A percentile compares a stretch with the other conserved stretches of the same genome.
Evolutionary conservation across 2,888 invertebrate species (phyloP).

Genomic region (Pachymerium ferrugineum): DNA sequence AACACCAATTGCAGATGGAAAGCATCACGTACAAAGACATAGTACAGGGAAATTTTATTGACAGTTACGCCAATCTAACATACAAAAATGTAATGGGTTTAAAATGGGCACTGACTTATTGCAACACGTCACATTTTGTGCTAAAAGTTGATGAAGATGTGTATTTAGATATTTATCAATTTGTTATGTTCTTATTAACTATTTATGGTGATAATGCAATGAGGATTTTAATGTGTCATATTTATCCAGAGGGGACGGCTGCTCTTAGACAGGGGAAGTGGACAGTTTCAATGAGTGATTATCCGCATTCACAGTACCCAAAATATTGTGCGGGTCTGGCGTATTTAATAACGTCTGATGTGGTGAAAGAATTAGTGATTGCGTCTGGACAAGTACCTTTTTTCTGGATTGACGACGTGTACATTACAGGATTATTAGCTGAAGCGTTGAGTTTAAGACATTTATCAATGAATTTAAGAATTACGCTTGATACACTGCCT

Average conservation of each 20-base stretch:
- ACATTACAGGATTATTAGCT: conserved; percentile 64
- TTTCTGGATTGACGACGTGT: conserved; percentile 81
- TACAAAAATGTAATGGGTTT: conserved; percentile 77
- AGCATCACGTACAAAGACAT: conserved; percentile 59
- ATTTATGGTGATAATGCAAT: conserved; percentile 40
- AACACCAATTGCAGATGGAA: conserved; percentile 50
- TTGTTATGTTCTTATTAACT: conserved; percentile 51
- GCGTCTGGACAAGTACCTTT: conserved; percentile 55
- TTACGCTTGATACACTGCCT: conserved; percentile 23
- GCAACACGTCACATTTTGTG: conserved; percentile 60
- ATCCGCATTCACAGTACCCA: conserved; percentile 60
- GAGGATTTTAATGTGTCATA: conserved; percentile 59
- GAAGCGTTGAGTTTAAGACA: conserved; percentile 33
- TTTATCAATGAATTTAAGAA: conserved; percentile 33
- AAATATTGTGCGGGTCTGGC: conserved; percentile 70
- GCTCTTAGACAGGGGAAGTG: conserved; percentile 55
- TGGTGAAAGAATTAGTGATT: conserved; percentile 52
- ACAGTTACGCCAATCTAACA: conserved; percentile 74
- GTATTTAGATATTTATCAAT: conserved; percentile 61
- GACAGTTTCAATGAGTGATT: conserved; percentile 66
- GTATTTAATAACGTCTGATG: conserved; percentile 62
- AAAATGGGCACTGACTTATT: conserved; percentile 68
- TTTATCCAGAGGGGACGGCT: conserved; percentile 40
- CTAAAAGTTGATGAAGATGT: conserved; percentile 74
- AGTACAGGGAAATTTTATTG: conserved; percentile 68